These are phyloP conservation scores for Temnothorax longispinosus DNA, from an alignment of 1,140 invertebrate species.

Conservation along the genomic window DNA sequence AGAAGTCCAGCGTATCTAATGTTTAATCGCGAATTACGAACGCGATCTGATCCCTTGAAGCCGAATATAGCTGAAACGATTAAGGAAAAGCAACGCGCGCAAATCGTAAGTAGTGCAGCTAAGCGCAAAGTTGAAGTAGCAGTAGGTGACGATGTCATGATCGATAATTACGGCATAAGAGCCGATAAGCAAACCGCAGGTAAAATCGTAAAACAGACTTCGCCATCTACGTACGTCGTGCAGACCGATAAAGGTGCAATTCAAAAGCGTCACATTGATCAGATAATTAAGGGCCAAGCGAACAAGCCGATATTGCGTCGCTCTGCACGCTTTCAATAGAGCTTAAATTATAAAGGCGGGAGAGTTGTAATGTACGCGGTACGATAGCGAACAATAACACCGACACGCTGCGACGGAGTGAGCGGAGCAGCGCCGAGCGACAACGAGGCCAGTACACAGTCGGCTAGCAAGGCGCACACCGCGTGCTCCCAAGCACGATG, in stretches of 20 bases:
- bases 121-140: background rate
- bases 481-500: too few relatives aligned
- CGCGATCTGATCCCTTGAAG: background rate
- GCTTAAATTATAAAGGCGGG: too few relatives aligned
- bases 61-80: background rate
- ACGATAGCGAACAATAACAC: too few relatives aligned
- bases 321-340: too few relatives aligned
- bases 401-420: too few relatives aligned
- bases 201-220: background rate
- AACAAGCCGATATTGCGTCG: too few relatives aligned
- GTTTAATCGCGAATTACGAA: slow-evolving; percentile 21
- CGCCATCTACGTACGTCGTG: background rate
- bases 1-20: slow-evolving; percentile 22
- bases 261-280: too few relatives aligned
- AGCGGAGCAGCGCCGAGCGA: too few relatives aligned
- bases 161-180: background rate
- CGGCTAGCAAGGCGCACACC: too few relatives aligned
- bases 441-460: too few relatives aligned
- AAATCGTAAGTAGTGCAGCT: background rate
- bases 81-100: background rate
- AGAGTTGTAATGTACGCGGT: too few relatives aligned
- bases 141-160: background rate
- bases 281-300: too few relatives aligned
- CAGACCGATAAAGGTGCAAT: background rate
- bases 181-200: background rate